Percentiles rank a stretch among this genome's conserved stretches.
phyloP scores from a whole-genome alignment of 2,113 vertebrate species.

The Nyctibius bracteatus region DNA sequence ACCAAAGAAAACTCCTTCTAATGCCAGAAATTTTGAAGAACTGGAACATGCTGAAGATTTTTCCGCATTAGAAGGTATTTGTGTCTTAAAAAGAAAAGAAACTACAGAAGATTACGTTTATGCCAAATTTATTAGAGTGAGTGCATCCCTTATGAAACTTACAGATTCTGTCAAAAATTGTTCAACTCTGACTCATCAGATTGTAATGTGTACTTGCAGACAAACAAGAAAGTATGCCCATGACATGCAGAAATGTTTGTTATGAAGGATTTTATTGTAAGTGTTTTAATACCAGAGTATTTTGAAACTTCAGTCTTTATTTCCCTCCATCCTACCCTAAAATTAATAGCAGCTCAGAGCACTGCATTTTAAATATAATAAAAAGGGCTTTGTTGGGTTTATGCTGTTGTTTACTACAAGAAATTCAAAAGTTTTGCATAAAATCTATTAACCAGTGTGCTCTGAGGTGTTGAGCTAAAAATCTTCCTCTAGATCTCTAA shows the following conservation, averaged over 20 bases:
- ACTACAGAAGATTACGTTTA: background rate
- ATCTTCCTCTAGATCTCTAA: background rate
- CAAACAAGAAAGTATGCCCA: background rate
- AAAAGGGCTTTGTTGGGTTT: background rate
- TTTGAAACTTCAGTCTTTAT: background rate
- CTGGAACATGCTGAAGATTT: background rate
- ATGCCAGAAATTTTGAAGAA: background rate
- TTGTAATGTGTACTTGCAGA: background rate
- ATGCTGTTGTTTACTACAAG: background rate
- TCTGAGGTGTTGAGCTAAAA: background rate
- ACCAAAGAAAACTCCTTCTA: background rate
- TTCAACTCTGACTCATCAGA: background rate
- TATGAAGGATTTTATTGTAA: background rate
- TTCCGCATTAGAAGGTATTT: background rate
- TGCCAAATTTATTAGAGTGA: background rate
- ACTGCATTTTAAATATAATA: background rate
- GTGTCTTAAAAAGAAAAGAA: background rate
- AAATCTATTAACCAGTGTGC: background rate
- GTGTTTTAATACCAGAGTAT: background rate
- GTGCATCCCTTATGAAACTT: background rate
- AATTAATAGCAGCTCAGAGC: background rate
- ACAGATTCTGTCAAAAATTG: background rate
- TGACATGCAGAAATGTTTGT: background rate
- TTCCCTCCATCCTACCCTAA: background rate
- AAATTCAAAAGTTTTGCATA: background rate